These are phyloP conservation scores for Sarcophaga caerulescens DNA, from an alignment of 2,888 invertebrate species.

Conservation along the genomic window DNA sequence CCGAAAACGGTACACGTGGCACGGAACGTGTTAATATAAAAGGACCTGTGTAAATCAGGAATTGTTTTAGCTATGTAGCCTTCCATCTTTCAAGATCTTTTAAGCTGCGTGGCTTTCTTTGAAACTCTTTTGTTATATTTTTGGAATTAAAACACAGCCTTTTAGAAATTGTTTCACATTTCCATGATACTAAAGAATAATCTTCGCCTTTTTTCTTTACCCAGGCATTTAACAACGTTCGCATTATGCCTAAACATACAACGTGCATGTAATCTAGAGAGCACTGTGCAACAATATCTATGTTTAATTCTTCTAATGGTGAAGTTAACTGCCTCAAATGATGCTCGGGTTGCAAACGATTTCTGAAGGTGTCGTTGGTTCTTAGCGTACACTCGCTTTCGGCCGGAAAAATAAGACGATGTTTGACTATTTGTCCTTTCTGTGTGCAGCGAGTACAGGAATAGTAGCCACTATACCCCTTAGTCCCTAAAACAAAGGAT, in stretches of 20 bases:
- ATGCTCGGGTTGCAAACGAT: slow-evolving; percentile 36
- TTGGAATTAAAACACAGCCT: slow-evolving; percentile 47
- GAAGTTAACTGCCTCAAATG: slow-evolving; percentile 26
- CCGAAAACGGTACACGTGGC: too few species aligned
- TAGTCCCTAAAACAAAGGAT: slow-evolving; percentile 31
- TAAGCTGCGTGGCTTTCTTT: background rate
- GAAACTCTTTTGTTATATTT: slow-evolving; percentile 33
- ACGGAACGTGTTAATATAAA: slow-evolving; percentile 38
- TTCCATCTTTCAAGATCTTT: slow-evolving; percentile 18
- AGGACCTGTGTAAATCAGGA: slow-evolving; percentile 41
- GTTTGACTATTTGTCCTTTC: slow-evolving; percentile 32
- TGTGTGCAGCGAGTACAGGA: slow-evolving; percentile 49
- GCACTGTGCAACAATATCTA: slow-evolving; percentile 50
- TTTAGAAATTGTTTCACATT: slow-evolving; percentile 32
- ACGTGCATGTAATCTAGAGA: slow-evolving; percentile 59
- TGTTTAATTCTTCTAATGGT: slow-evolving; percentile 45
- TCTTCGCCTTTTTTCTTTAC: slow-evolving; percentile 43
- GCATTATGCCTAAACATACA: slow-evolving; percentile 54
- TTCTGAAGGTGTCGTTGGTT: slow-evolving; percentile 37
- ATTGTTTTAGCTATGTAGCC: slow-evolving; percentile 66
- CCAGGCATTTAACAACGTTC: slow-evolving; percentile 38
- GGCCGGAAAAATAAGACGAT: slow-evolving; percentile 34
- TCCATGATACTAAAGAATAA: slow-evolving; percentile 40
- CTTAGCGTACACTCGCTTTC: slow-evolving; percentile 3
- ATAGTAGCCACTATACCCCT: slow-evolving; percentile 46